Percentiles rank a stretch among this genome's conserved stretches.
Conservation (phyloP, 2,888 invertebrate species). For the Deroplatys truncata region DNA sequence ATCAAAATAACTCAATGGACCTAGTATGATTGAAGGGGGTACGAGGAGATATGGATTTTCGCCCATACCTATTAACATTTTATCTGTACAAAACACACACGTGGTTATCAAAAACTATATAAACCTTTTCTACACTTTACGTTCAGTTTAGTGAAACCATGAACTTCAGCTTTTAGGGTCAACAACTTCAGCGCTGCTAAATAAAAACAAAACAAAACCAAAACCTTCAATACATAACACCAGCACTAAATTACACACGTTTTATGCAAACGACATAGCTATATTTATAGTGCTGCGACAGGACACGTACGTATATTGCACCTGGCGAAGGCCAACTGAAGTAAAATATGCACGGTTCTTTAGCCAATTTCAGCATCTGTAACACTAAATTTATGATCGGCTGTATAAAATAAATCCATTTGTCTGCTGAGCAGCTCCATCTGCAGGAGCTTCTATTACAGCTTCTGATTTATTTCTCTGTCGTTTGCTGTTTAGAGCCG, state of each 20-base stretch:
- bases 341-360: neutral
- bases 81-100: no score
- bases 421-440: neutral
- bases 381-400: neutral
- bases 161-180: no score
- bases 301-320: neutral
- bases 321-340: neutral
- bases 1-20: no score
- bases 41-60: no score
- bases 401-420: neutral
- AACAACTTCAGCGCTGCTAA: no score
- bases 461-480: neutral
- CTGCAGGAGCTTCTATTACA: neutral
- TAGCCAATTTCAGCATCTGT: neutral
- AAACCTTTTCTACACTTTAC: no score
- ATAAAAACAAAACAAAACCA: neutral
- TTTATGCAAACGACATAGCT: neutral
- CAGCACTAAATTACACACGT: neutral
- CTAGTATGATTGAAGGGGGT: no score
- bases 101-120: no score
- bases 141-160: no score
- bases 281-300: neutral
- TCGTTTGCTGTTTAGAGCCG: neutral
- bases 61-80: no score
- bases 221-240: neutral